Percentiles rank a stretch among this genome's conserved stretches.
These are phyloP conservation scores for Pocillopora grandis DNA, from an alignment of 92 coral and sea anemone species.

Conservation along the genomic window DNA sequence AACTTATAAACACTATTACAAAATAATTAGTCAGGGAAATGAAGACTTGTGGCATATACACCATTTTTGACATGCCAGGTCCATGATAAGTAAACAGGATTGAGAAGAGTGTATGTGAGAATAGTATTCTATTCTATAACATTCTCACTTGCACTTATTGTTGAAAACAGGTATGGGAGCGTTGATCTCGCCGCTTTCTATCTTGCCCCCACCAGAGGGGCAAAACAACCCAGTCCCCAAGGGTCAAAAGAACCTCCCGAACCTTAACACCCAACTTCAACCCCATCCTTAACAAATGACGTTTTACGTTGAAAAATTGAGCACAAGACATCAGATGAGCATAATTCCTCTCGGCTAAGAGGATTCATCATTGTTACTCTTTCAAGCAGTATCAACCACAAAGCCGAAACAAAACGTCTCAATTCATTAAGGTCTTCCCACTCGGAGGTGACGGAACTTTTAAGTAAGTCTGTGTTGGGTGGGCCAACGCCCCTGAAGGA, in stretches of 20 bases:
- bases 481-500: conserved; percentile 19
- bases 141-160: conserved; percentile 14
- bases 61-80: too few species aligned
- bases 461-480: neutral
- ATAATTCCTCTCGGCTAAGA: too few species aligned
- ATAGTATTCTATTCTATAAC: conserved; percentile 9
- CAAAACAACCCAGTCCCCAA: too few species aligned
- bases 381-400: neutral
- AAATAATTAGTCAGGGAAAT: too few species aligned
- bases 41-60: too few species aligned
- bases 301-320: too few species aligned
- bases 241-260: neutral
- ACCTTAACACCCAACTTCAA: neutral
- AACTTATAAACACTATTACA: too few species aligned
- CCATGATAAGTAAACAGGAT: too few species aligned
- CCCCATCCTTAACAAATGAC: too few species aligned
- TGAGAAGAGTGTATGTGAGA: too few species aligned
- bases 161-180: conserved; percentile 15
- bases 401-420: conserved; percentile 20
- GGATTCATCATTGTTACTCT: neutral
- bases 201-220: too few species aligned
- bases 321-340: neutral
- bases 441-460: neutral
- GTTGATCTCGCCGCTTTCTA: too few species aligned
- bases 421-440: conserved; percentile 29